Percentiles rank a stretch among this genome's conserved stretches.
These are phyloP conservation scores for Drosophila rufa DNA, from an alignment of 1,140 invertebrate species.

Conservation along the genomic window DNA sequence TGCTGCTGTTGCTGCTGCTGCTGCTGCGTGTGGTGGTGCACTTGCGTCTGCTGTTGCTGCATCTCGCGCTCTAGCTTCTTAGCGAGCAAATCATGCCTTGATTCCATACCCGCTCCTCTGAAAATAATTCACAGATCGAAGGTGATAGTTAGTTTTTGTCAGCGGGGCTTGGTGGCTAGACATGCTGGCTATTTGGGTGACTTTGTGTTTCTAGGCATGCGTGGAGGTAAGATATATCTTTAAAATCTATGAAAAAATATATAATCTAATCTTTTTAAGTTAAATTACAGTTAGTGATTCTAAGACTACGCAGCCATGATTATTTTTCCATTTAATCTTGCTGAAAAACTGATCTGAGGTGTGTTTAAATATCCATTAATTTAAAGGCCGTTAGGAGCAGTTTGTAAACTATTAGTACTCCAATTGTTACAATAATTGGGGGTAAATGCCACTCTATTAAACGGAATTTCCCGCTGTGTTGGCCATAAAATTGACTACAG, in stretches of 20 bases:
- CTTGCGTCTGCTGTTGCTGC: conserved; percentile 75
- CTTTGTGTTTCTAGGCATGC: conserved; percentile 18
- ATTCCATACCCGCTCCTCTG: conserved; percentile 85
- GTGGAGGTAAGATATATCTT: neutral
- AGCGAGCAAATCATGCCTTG: conserved; percentile 85
- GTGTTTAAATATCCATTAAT: no score
- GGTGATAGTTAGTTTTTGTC: conserved; percentile 14
- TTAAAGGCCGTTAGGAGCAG: neutral
- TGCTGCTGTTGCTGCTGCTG: conserved; percentile 69
- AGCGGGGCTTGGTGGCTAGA: conserved; percentile 7
- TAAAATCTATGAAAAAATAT: neutral
- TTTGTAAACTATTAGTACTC: neutral
- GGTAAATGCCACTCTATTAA: neutral
- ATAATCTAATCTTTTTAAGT: neutral
- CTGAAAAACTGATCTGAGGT: no score
- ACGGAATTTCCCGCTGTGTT: neutral
- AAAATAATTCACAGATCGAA: conserved; percentile 43
- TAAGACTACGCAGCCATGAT: neutral
- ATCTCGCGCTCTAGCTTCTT: conserved; percentile 84
- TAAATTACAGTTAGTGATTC: neutral
- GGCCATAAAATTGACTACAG: neutral
- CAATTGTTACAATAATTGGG: neutral
- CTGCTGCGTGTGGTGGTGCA: conserved; percentile 70
- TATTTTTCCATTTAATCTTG: neutral
- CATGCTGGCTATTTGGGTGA: conserved; percentile 26